These are phyloP conservation scores for Embiotoca jacksoni DNA, from an alignment of 2,113 vertebrate species.

Conservation along the genomic window DNA sequence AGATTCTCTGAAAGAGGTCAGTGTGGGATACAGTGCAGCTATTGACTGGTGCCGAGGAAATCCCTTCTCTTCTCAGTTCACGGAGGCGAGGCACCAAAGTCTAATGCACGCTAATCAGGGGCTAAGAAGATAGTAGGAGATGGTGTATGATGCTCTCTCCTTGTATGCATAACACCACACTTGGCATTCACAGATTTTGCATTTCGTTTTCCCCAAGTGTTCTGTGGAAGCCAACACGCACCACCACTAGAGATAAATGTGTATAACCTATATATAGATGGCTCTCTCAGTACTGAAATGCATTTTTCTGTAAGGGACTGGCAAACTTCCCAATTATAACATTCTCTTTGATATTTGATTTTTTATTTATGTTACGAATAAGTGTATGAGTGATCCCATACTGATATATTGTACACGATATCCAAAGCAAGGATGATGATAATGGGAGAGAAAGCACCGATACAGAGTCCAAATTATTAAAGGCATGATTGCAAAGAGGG, in stretches of 20 bases:
- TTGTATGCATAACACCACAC: constrained; percentile 32
- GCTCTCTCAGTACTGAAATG: background rate
- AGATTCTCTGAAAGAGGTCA: constrained; percentile 60
- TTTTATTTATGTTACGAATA: background rate
- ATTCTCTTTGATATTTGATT: background rate
- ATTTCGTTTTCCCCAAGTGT: background rate
- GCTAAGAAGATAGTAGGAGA: constrained; percentile 58
- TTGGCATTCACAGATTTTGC: constrained; percentile 7
- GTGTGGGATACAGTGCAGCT: constrained; percentile 51
- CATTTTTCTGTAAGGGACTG: no score
- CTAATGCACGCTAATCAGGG: constrained; percentile 68
- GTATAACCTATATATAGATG: background rate
- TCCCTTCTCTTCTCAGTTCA: constrained; percentile 66
- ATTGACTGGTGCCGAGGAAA: constrained; percentile 72
- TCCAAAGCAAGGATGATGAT: background rate
- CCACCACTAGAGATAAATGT: background rate
- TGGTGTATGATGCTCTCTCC: constrained; percentile 27
- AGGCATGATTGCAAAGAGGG: background rate
- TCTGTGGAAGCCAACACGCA: background rate
- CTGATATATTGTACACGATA: background rate
- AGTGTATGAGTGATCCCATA: background rate
- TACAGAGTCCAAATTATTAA: background rate
- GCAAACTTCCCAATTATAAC: background rate
- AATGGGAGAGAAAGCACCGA: background rate
- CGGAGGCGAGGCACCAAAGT: constrained; percentile 43